These are phyloP conservation scores for Sebastes vulpes DNA, from an alignment of 2,797 vertebrate species.

Conservation along the genomic window DNA sequence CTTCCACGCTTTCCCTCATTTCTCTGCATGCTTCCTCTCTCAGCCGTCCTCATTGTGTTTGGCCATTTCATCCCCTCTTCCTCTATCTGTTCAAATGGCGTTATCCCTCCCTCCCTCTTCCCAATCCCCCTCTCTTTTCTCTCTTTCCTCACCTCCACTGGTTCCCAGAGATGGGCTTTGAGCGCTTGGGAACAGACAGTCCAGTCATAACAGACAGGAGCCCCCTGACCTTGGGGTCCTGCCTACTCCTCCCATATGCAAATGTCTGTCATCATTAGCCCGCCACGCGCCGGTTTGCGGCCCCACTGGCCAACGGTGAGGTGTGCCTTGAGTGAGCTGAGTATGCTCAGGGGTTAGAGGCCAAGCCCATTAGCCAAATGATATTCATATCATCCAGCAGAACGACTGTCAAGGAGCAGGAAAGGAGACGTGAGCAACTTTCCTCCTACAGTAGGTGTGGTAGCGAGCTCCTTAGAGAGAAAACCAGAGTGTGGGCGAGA, in stretches of 20 bases:
- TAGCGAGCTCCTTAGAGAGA: slow-evolving; percentile 14
- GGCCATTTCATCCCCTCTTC: slow-evolving; percentile 28
- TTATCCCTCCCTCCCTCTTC: not conserved
- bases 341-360: slow-evolving; percentile 67
- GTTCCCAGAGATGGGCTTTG: slow-evolving; percentile 15
- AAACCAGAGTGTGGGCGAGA: slow-evolving; percentile 25
- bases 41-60: slow-evolving; percentile 1
- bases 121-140: not conserved
- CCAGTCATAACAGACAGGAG: slow-evolving; percentile 55
- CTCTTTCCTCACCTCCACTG: slow-evolving; percentile 27
- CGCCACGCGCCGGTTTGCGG: slow-evolving; percentile 23
- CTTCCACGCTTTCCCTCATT: slow-evolving; percentile 18
- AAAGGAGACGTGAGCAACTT: slow-evolving; percentile 44
- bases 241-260: slow-evolving; percentile 70
- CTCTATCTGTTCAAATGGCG: not conserved
- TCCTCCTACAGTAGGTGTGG: slow-evolving; percentile 29
- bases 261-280: slow-evolving; percentile 74
- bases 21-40: not conserved
- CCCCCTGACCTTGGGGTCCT: slow-evolving; percentile 48
- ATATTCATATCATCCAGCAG: slow-evolving; percentile 65
- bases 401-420: slow-evolving; percentile 45
- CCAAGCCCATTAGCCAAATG: slow-evolving; percentile 75
- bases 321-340: slow-evolving; percentile 25
- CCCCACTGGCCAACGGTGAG: slow-evolving; percentile 21
- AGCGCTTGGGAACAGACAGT: slow-evolving; percentile 41